Evolutionary conservation across 2,797 vertebrate species (phyloP), one percentile per base, ranked within the genome.

Genomic region (Anisognathus igniventris): DNA sequence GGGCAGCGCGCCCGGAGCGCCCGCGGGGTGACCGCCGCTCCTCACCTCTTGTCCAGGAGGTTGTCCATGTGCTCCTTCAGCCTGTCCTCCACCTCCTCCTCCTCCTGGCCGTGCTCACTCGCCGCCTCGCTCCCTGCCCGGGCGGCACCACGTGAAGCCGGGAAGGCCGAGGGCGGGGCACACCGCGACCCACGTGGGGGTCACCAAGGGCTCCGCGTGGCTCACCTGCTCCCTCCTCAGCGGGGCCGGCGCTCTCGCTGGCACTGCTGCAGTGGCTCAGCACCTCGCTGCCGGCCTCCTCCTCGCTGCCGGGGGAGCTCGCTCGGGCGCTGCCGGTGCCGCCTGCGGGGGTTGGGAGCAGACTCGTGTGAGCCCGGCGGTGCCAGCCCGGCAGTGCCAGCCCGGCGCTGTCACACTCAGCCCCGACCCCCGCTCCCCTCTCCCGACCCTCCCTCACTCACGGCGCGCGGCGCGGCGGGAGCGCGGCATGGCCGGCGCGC

Each of bases 1-100:
- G 8, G 60, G 72, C 72, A 30, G 75, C 4, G 9, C 2, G 60
- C 42, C 67, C 35, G 45, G n/a, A 12, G 8, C 5, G 66, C 72
- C 53, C 70, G 2, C 5, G 1, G 24, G 45, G 30, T 1, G 64
- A 19, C 35, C 30, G 71, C 57, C 27, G 11, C 30, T 12, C 23
- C 90, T 91, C 95, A 99, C 98, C 99, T 99, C 97, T 99, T 99
- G 70, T 99, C 99, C 96, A 98, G 98, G 68, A 99, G 97, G 93
- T 97, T 98, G 95, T 99, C 99, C 71, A 99, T 98, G 91, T 98
- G 98, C 74, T 99, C 99, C 92, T 98, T 99, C 87, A 99, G 97
- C 94, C 99, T 99, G 96, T 99, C 99, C 95, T 99, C 99, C 0
- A 97, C 98, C 94, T 99, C 98, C 82, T 99, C 98, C 82, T 99